Conservation (phyloP, 2,797 vertebrate genomes). For the Bucorvus abyssinicus region DNA sequence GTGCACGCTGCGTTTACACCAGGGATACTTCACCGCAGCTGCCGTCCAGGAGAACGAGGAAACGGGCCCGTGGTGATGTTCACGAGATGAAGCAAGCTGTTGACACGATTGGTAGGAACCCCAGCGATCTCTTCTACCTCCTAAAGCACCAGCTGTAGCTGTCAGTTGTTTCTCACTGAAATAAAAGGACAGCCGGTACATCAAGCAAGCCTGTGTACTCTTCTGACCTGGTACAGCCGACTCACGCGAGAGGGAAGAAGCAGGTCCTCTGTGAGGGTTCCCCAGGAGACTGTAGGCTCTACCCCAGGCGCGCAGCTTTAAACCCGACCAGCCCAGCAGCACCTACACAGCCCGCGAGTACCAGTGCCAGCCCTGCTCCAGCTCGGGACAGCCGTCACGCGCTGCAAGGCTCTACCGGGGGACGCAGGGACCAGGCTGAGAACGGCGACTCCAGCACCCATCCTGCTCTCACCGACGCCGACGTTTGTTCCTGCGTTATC, state of each 20-base stretch:
- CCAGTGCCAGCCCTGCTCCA: background rate
- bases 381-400: background rate
- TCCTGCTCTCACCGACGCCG: background rate
- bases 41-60: background rate
- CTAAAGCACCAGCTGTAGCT: background rate
- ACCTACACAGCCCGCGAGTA: background rate
- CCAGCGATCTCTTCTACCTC: background rate
- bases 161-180: background rate
- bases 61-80: background rate
- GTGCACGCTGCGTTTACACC: background rate
- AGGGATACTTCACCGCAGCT: background rate
- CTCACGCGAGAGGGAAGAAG: rapidly evolving
- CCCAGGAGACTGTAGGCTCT: background rate
- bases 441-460: background rate
- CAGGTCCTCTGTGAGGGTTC: background rate
- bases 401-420: background rate
- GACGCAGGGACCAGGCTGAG: too few relatives aligned
- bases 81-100: background rate
- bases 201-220: background rate
- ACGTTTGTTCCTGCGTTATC: background rate
- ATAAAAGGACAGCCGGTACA: background rate
- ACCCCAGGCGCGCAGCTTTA: background rate
- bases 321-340: background rate
- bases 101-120: background rate
- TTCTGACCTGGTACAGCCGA: background rate